These are phyloP conservation scores for Cyprinodon tularosa DNA, from an alignment of 2,113 vertebrate genomes.

Conservation along the genomic window DNA sequence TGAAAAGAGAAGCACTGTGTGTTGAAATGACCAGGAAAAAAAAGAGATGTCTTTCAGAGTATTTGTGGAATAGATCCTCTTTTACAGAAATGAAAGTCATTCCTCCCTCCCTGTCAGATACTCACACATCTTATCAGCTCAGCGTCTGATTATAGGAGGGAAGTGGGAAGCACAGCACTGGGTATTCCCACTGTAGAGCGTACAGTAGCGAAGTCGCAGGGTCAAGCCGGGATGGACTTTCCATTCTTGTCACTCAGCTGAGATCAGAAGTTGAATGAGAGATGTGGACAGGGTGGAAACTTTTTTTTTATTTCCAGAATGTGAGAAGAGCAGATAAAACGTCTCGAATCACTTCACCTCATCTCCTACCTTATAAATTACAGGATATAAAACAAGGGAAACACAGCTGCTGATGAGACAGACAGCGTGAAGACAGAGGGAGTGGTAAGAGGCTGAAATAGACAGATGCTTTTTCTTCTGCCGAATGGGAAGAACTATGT, in stretches of 20 bases:
- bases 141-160: neutral
- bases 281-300: neutral
- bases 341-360: conserved; percentile 16
- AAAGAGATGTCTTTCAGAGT: conserved; percentile 21
- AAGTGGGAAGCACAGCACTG: conserved; percentile 32
- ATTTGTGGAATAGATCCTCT: conserved; percentile 19
- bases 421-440: conserved; percentile 35
- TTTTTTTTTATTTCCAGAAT: conserved; percentile 27
- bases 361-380: conserved; percentile 20
- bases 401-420: conserved; percentile 30
- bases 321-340: conserved; percentile 28
- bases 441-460: conserved; percentile 30
- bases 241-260: conserved; percentile 32
- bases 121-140: conserved; percentile 26
- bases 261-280: neutral
- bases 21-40: conserved; percentile 13
- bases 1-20: conserved; percentile 51
- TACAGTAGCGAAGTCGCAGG: conserved; percentile 40
- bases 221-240: conserved; percentile 56
- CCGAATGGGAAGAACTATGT: neutral
- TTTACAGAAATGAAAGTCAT: conserved; percentile 31
- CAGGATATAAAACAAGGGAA: conserved; percentile 21
- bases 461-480: neutral
- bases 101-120: conserved; percentile 25
- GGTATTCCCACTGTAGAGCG: conserved; percentile 27